These are phyloP conservation scores for Lycaon pictus DNA, from an alignment of 2,113 vertebrate genomes.

Conservation along the genomic window DNA sequence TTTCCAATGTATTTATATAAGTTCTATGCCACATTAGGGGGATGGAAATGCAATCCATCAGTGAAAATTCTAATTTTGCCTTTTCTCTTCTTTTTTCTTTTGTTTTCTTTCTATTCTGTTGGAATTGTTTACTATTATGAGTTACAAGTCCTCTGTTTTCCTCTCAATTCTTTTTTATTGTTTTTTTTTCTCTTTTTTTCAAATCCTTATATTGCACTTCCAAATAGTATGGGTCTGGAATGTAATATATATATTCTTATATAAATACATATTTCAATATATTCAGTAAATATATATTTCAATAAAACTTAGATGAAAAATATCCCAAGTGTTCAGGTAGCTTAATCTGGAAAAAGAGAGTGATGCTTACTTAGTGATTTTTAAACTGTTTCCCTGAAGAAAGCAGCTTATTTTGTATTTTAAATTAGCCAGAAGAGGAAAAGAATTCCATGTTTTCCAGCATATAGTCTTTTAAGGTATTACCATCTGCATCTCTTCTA, in stretches of 20 bases:
- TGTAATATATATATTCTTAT: background rate
- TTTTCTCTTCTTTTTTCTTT: background rate
- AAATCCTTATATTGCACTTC: constrained; percentile 71
- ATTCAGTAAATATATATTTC: background rate
- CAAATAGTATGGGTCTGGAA: constrained; percentile 70
- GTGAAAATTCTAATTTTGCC: background rate
- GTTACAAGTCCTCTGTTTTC: background rate
- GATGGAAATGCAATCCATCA: background rate
- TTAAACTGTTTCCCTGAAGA: constrained; percentile 76
- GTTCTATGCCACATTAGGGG: background rate
- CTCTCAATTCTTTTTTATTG: background rate
- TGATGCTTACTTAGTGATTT: constrained; percentile 72
- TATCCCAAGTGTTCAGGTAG: constrained; percentile 72
- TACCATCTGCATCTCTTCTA: constrained; percentile 69
- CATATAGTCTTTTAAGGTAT: constrained; percentile 74
- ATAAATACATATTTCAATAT: background rate
- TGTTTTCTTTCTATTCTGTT: background rate
- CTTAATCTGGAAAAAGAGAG: constrained; percentile 71
- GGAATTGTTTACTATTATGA: background rate
- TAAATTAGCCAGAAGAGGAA: constrained; percentile 73
- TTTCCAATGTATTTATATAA: background rate
- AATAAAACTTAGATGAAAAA: constrained; percentile 75
- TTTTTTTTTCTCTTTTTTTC: constrained; percentile 66
- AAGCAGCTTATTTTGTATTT: constrained; percentile 80
- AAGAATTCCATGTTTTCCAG: constrained; percentile 65